Conservation (phyloP, 2,888 invertebrate species). For the Lithophane semibrunnea region DNA sequence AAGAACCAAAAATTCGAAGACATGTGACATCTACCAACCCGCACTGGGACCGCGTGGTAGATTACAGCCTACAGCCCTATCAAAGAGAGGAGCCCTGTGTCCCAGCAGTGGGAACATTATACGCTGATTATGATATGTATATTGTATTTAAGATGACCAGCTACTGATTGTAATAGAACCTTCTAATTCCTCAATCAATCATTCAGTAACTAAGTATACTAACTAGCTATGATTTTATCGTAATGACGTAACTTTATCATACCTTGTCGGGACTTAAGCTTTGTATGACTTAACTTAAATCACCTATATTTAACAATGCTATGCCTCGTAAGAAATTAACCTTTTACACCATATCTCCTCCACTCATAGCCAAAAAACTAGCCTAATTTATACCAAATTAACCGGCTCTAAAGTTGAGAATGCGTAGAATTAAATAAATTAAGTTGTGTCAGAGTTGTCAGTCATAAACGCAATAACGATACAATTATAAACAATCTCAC, state of each 20-base stretch:
- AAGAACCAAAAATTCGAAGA: too few relatives aligned
- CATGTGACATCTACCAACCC: too few relatives aligned
- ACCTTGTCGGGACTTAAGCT: too few relatives aligned
- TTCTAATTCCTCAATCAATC: background rate
- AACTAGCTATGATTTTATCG: background rate
- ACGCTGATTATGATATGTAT: background rate
- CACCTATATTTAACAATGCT: conserved; percentile 18
- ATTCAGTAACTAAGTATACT: background rate
- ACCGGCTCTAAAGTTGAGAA: conserved; percentile 64
- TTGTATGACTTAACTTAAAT: background rate
- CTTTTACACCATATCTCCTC: conserved; percentile 46
- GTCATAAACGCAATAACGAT: conserved; percentile 66
- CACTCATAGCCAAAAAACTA: conserved; percentile 20
- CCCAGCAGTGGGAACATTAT: too few relatives aligned
- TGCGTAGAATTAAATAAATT: conserved; percentile 70
- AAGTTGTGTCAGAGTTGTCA: conserved; percentile 62
- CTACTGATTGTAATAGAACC: background rate
- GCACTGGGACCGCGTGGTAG: too few relatives aligned
- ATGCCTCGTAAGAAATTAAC: conserved; percentile 26
- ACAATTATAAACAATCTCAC: conserved; percentile 71
- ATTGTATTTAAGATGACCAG: background rate
- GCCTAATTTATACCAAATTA: conserved; percentile 65
- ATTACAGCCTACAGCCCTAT: too few relatives aligned
- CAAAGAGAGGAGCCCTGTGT: too few relatives aligned
- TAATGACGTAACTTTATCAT: background rate